These are phyloP conservation scores for Apogon hyalosoma DNA, from an alignment of 2,797 vertebrate species.

Conservation along the genomic window DNA sequence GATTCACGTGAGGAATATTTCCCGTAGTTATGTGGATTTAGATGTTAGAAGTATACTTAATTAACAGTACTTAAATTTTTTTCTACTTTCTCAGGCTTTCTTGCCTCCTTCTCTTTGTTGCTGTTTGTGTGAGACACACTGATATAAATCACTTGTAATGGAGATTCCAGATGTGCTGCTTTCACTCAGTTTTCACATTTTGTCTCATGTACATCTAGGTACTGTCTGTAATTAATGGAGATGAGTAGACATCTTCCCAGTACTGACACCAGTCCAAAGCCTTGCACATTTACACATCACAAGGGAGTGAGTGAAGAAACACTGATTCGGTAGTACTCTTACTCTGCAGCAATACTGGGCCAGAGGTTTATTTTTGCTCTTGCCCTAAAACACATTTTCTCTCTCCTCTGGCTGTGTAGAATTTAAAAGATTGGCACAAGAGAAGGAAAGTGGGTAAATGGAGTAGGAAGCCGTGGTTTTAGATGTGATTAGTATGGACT, in stretches of 20 bases:
- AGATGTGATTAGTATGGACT: slow-evolving; percentile 4
- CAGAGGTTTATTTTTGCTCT: background rate
- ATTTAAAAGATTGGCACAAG: background rate
- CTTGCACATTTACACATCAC: slow-evolving; percentile 20
- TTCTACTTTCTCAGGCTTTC: background rate
- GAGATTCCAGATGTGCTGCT: background rate
- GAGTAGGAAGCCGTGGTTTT: background rate
- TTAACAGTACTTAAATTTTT: background rate
- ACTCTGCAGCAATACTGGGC: background rate
- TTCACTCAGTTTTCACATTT: background rate
- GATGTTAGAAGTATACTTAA: too few relatives aligned
- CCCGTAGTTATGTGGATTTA: too few relatives aligned
- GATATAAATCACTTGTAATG: background rate
- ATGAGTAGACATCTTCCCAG: slow-evolving; percentile 5
- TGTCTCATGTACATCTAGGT: slow-evolving; percentile 11
- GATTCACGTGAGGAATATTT: background rate
- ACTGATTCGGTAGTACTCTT: background rate
- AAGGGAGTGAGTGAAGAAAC: background rate
- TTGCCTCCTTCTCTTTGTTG: background rate
- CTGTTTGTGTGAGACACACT: slow-evolving; percentile 4
- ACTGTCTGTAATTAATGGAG: slow-evolving; percentile 12
- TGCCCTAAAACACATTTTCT: background rate
- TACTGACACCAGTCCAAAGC: slow-evolving; percentile 1
- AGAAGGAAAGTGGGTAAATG: background rate
- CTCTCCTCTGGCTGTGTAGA: background rate